These are phyloP conservation scores for Agrochola macilenta DNA, from an alignment of 2,888 invertebrate species.

Conservation along the genomic window DNA sequence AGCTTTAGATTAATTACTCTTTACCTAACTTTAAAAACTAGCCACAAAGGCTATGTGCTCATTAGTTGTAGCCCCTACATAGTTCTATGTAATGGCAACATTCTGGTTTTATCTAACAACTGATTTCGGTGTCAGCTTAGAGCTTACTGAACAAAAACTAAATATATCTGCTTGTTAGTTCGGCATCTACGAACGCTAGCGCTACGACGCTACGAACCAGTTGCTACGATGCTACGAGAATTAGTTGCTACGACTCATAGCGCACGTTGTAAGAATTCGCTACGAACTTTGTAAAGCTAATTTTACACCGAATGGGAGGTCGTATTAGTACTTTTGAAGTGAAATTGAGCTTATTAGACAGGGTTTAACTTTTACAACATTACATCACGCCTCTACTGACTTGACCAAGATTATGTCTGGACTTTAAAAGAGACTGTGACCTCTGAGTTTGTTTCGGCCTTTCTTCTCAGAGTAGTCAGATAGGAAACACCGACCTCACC, in stretches of 20 bases:
- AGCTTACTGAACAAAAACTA: constrained; percentile 50
- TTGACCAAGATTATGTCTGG: too few species aligned
- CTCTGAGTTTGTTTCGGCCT: too few species aligned
- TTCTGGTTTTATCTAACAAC: constrained; percentile 31
- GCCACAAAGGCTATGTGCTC: constrained; percentile 33
- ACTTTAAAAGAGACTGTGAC: too few species aligned
- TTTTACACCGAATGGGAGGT: constrained; percentile 31
- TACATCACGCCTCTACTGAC: too few species aligned
- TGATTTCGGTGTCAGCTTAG: constrained; percentile 56
- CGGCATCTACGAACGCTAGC: constrained; percentile 31
- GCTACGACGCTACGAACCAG: constrained; percentile 46
- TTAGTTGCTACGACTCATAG: constrained; percentile 57
- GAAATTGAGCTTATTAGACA: constrained; percentile 23
- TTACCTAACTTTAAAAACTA: constrained; percentile 1
- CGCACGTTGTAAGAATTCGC: constrained; percentile 37
- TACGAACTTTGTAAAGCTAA: constrained; percentile 46
- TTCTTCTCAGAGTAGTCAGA: too few species aligned
- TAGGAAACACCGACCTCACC: too few species aligned
- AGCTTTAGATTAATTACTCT: constrained; percentile 26
- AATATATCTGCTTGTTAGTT: constrained; percentile 54
- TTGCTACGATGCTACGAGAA: constrained; percentile 54
- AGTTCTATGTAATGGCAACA: constrained; percentile 8
- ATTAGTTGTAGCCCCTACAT: constrained; percentile 34
- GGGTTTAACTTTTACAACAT: not conserved
- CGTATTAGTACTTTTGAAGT: constrained; percentile 20